Evolutionary conservation across 2,888 invertebrate genomes (phyloP).

Genomic region (Torymus aiolomorphi): DNA sequence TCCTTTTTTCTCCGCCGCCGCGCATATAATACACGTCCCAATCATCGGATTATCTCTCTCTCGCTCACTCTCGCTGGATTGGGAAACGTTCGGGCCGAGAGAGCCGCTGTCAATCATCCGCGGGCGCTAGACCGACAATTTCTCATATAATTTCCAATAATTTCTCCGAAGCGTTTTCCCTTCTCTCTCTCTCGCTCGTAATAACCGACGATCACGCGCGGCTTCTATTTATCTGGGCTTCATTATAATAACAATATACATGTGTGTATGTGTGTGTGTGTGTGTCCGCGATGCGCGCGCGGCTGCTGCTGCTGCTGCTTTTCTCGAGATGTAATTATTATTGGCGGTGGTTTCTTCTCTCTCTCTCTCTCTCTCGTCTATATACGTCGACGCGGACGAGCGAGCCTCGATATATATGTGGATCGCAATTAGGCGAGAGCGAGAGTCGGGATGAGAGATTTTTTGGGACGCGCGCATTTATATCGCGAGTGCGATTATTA

Average conservation of each 20-base stretch:
- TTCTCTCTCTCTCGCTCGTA: conserved; percentile 61
- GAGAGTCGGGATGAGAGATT: no score
- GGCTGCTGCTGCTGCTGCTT: background rate
- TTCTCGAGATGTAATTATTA: conserved; percentile 16
- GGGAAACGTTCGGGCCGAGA: conserved; percentile 52
- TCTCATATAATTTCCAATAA: conserved; percentile 75
- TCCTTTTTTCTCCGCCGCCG: background rate
- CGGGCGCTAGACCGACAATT: conserved; percentile 75
- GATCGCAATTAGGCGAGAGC: no score
- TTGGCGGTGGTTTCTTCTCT: no score
- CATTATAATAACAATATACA: conserved; percentile 75
- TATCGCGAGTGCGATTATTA: no score
- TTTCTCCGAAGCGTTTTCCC: conserved; percentile 68
- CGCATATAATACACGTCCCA: conserved; percentile 57
- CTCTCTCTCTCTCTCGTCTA: no score
- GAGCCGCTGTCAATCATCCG: conserved; percentile 74
- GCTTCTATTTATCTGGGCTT: conserved; percentile 73
- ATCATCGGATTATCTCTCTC: conserved; percentile 62
- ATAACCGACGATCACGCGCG: conserved; percentile 74
- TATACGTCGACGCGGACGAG: no score
- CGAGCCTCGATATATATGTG: no score
- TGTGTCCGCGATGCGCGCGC: conserved; percentile 58
- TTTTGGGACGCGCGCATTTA: no score
- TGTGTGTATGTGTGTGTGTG: no score
- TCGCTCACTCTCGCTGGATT: conserved; percentile 50